Base-by-base conservation (phyloP, 2,113 vertebrate species). In the Glareola pratincola region DNA sequence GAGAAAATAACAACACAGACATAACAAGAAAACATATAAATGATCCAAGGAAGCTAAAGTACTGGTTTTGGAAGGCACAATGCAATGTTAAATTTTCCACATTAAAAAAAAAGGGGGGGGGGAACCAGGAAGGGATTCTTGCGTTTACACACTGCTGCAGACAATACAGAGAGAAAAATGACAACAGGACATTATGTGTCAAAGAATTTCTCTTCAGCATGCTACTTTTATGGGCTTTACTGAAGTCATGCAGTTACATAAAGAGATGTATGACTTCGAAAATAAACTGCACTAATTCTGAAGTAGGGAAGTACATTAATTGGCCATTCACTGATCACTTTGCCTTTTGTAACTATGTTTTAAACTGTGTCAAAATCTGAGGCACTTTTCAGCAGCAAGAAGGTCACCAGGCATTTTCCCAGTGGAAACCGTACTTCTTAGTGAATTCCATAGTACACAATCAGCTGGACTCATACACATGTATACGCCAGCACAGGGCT, bases 391-490 rank as follows among this genome's bases (percentile, higher is more conserved):
- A 82, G 75, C 23, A 36, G 50, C 20, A 54, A 54, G 37, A 48
- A 76, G 32, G 14, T 30, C 59, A 74, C 29, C 23, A 67, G 13
- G 37, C 15, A 32, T 37, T 17, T 45, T 89, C 67, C 43, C 47
- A 43, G 23, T 27, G 23, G 30, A 51, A 87, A 41, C 10, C 36
- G 39, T 22, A 29, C 7, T 16, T 14, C 41, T 63, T 23, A 43
- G 9, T 9, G 51, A 86, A 83, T 41, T 32, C 41, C 64, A 71
- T 10, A 4, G 48, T 2, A 32, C 23, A 13, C 21, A 16, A 29
- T 39, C n/a, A 86, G 51, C 41, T 4, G 2, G 51, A 37, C 50
- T 54, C 6, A 1, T 3, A 37, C 22, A 60, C 6, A 6, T 0
- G 0, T 48, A 15, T 8, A 9, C 36, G 54, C 29, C 77, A 90